A percentile compares a stretch with the other conserved stretches of the same genome.
phyloP scores from a whole-genome alignment of 2,888 invertebrate genomes.

The Synergus umbraculus region DNA sequence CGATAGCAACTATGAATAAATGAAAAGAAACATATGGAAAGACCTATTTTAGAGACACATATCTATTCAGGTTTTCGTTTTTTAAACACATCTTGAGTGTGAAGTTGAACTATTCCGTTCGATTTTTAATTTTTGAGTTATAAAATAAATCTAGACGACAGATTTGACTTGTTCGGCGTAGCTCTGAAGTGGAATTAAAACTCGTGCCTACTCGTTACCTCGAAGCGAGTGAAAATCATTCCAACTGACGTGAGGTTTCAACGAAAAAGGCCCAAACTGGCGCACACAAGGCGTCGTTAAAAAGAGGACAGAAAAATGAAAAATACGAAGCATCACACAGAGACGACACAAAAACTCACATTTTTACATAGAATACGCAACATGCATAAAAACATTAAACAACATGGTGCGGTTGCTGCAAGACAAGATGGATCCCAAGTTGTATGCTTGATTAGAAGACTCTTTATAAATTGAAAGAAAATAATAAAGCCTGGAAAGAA shows the following conservation, averaged over 20 bases:
- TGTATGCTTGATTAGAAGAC: conserved; percentile 22
- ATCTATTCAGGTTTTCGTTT: conserved; percentile 60
- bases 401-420: conserved; percentile 58
- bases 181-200: neutral
- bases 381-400: conserved; percentile 60
- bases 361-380: conserved; percentile 54
- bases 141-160: neutral
- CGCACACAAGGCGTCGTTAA: conserved; percentile 54
- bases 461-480: conserved; percentile 45
- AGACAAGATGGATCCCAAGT: conserved; percentile 61
- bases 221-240: conserved; percentile 59
- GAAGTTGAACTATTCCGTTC: neutral
- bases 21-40: conserved; percentile 32
- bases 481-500: neutral
- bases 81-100: neutral
- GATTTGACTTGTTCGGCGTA: neutral
- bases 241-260: conserved; percentile 54
- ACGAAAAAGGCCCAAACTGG: neutral
- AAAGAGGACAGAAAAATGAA: neutral
- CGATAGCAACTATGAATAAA: conserved; percentile 5
- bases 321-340: conserved; percentile 55
- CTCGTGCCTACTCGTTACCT: conserved; percentile 45
- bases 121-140: neutral
- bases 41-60: conserved; percentile 58
- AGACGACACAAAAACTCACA: conserved; percentile 63